Percentiles rank a stretch among this genome's conserved stretches.
These are phyloP conservation scores for Chloroceryle aenea DNA, from an alignment of 2,113 vertebrate species.

Conservation along the genomic window DNA sequence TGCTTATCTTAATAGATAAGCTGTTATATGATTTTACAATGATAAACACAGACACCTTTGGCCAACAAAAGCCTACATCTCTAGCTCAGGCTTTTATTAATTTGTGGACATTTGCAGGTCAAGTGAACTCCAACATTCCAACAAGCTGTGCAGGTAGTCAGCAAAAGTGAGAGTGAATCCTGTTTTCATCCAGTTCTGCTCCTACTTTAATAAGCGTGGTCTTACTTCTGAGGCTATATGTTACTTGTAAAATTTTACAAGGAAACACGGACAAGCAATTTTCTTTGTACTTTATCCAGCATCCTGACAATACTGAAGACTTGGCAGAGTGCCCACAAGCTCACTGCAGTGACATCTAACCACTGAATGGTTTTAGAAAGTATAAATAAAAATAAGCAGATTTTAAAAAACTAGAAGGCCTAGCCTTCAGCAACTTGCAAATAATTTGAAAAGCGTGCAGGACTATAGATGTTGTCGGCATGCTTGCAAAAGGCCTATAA, in stretches of 20 bases:
- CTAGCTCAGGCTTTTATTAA: neutral
- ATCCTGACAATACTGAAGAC: slow-evolving; percentile 26
- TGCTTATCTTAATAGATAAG: neutral
- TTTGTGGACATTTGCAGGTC: neutral
- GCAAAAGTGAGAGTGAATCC: neutral
- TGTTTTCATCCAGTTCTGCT: neutral
- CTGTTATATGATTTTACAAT: neutral
- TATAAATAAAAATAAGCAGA: slow-evolving; percentile 9
- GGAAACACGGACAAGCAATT: neutral
- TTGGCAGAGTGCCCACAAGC: slow-evolving; percentile 46
- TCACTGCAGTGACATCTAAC: slow-evolving; percentile 26
- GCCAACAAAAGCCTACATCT: neutral
- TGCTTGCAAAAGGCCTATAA: neutral
- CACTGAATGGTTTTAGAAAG: neutral
- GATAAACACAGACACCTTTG: neutral
- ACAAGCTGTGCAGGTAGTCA: neutral
- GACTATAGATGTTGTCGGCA: neutral
- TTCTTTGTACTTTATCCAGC: slow-evolving; percentile 29
- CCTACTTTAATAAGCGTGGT: neutral
- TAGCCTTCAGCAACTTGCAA: neutral
- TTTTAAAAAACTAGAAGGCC: neutral
- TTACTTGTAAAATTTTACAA: slow-evolving; percentile 3
- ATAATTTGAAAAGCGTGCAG: neutral
- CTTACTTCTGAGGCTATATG: neutral
- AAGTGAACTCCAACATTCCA: neutral